phyloP scores from a whole-genome alignment of 2,113 vertebrate species.

The Beaufortia kweichowensis region DNA sequence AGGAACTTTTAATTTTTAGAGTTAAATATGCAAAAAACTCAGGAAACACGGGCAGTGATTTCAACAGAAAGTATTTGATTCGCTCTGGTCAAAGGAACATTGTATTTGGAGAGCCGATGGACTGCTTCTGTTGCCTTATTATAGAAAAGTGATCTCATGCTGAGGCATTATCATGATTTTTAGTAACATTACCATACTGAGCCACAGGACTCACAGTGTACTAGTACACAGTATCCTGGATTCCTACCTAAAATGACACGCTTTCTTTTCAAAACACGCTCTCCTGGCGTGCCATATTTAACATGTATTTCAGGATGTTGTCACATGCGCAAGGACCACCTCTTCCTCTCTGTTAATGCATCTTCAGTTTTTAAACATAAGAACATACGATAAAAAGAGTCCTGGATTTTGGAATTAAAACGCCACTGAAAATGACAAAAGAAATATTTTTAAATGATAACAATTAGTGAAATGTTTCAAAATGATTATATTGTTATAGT shows the following conservation, averaged over 20 bases:
- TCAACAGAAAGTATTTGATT: neutral
- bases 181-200: slow-evolving; percentile 11
- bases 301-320: slow-evolving; percentile 3
- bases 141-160: slow-evolving; percentile 21
- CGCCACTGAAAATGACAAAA: no score
- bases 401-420: no score
- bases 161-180: neutral
- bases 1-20: neutral
- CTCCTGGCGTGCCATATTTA: neutral
- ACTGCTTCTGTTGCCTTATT: slow-evolving; percentile 9
- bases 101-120: neutral
- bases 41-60: neutral
- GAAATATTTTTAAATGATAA: no score
- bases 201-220: slow-evolving; percentile 17
- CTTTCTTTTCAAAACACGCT: no score
- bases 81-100: neutral
- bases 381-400: neutral
- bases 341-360: neutral
- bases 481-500: no score
- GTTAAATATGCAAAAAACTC: no score
- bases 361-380: neutral
- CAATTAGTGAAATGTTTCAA: no score
- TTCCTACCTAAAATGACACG: no score
- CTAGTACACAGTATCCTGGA: no score
- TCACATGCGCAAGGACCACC: neutral